Evolutionary conservation across 2,888 invertebrate genomes (phyloP).

Genomic region (Andrena bucephala): DNA sequence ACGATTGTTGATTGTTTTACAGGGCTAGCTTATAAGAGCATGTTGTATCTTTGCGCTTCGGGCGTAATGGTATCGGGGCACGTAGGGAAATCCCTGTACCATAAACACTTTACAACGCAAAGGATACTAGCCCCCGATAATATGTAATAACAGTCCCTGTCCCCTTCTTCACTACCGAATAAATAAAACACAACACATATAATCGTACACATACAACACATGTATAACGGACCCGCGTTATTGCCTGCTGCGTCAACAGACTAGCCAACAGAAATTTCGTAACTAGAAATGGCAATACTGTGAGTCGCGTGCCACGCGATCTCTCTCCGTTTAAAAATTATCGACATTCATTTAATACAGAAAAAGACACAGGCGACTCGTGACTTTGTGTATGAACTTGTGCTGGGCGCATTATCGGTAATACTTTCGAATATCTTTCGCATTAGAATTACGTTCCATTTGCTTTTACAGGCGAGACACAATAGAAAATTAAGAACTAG

Average conservation of each 20-base stretch:
- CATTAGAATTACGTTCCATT: background rate
- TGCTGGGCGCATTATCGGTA: background rate
- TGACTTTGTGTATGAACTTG: background rate
- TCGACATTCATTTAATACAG: background rate
- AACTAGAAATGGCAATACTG: background rate
- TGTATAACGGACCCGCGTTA: background rate
- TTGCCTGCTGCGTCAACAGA: conserved; percentile 13
- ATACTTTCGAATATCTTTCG: background rate
- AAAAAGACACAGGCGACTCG: background rate
- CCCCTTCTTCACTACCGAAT: background rate
- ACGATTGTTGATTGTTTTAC: background rate
- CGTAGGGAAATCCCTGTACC: background rate
- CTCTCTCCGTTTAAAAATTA: background rate
- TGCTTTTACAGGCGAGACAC: background rate
- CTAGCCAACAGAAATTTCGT: conserved; percentile 11
- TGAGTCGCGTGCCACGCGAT: background rate
- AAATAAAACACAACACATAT: conserved; percentile 21
- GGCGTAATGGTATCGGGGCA: background rate
- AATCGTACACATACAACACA: background rate
- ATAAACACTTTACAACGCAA: background rate
- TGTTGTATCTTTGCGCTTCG: background rate
- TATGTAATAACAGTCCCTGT: background rate
- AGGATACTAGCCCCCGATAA: background rate
- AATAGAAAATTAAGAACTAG: background rate
- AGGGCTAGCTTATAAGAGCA: background rate